Evolutionary conservation across 1,140 invertebrate genomes (phyloP), one percentile per base, ranked within the genome.

Genomic region (Drosophila arawakana): DNA sequence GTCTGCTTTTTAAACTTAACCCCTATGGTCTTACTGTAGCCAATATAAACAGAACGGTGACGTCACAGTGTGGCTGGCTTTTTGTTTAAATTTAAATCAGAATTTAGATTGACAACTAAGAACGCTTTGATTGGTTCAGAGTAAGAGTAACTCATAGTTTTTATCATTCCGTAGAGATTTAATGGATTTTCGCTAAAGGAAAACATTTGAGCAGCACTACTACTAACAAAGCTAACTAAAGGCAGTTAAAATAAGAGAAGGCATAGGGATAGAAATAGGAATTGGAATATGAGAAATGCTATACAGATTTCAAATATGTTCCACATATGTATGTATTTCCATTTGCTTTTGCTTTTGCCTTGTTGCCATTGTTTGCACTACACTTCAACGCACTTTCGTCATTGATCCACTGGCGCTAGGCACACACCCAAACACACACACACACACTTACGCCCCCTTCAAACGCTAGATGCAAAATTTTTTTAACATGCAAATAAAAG

Each of bases 301-400:
- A 58, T 73, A 57, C 41, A 58, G 52, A 69, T 47, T 77, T 60
- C 52, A 68, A 74, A 77, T 77, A 74, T 77, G 65, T 74, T 73
- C 49, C 71, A 58, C 49, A 63, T 70, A 47, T 47, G 55, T 73
- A 50, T 59, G 54, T 30, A 30, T 30, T 30, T 39, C 70, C 73
- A 83, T 88, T 80, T 88, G 76, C 83, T 71, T 88, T 80, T 88
- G 76, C 83, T 71, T 80, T 67, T 88, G 80, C 76, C 70, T 82
- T 73, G 80, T 71, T 58, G 58, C 82, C 82, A 89, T 88, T 88
- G 84, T 89, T 88, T 89, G 84, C 78, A 68, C 84, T 84, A 88
- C 84, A 88, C 84, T 89, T 88, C 80, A 89, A 89, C 84, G 84
- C 84, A 88, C 84, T 89, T 83, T 81, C 84, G 78, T 78, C 84